Conservation (phyloP, 2,888 invertebrate genomes). For the Abrostola tripartita region DNA sequence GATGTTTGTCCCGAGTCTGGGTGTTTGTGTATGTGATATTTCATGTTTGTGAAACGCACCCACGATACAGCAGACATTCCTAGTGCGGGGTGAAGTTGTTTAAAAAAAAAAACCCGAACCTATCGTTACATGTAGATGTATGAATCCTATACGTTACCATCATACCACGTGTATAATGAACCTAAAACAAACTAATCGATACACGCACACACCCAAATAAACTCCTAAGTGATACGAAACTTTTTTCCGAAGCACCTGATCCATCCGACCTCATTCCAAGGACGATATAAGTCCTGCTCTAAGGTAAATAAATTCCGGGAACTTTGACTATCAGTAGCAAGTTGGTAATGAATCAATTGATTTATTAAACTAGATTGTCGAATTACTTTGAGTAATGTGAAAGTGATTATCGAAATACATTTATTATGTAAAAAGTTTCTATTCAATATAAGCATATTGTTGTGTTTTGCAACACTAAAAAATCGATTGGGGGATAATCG, state of each 20-base stretch:
- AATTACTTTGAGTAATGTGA: constrained; percentile 3
- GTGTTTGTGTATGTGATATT: too few relatives aligned
- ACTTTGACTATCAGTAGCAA: constrained; percentile 8
- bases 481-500: too few relatives aligned
- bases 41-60: too few relatives aligned
- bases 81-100: too few relatives aligned
- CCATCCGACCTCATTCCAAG: neutral
- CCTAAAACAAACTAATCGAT: neutral
- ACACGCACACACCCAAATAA: constrained; percentile 1
- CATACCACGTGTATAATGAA: neutral
- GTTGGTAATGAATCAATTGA: constrained; percentile 8
- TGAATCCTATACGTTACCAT: too few relatives aligned
- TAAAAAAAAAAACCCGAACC: too few relatives aligned
- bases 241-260: constrained; percentile 3
- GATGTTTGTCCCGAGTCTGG: too few relatives aligned
- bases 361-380: constrained; percentile 12
- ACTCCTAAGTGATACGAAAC: constrained; percentile 3
- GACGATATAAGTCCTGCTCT: neutral
- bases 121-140: too few relatives aligned
- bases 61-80: too few relatives aligned
- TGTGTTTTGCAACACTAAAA: too few relatives aligned
- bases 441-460: too few relatives aligned
- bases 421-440: too few relatives aligned
- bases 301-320: constrained; percentile 10
- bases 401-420: neutral